Evolutionary conservation across 2,113 vertebrate species (phyloP), one percentile per base, ranked within the genome.

Genomic region (Dicrurus megarhynchus): DNA sequence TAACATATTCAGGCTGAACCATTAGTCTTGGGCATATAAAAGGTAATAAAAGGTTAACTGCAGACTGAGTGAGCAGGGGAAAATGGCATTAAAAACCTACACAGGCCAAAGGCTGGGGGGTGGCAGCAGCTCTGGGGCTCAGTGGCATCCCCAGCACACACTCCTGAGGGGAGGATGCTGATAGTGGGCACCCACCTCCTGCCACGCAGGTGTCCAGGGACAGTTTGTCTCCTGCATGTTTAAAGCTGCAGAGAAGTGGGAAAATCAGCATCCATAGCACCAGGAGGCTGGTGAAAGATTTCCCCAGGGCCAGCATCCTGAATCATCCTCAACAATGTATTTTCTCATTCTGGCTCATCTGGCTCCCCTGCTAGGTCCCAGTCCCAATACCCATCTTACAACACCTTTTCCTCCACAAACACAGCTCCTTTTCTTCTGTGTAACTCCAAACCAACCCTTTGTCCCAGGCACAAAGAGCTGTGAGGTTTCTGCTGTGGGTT

Each of bases 371-470:
- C 55, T 7, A 41, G 1, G 13, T 49, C 57, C 39, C 13, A 15
- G 42, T 60, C 52, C 70, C 79, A 60, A 12, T 23, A 46, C 20
- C 61, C 44, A 16, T 87, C 93, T 91, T 86, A 79, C 68, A 91
- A 33, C 91, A 82, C 70, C 30, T 84, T 53, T 8, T 14, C 33
- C 28, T 41, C 28, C 21, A 24, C 5, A 23, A 47, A 26, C 22
- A 50, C 41, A 27, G 5, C 65, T 75, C 33, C 28, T 53, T 52
- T 73, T 65, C 74, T 85, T 59, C 57, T 42, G 32, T 81, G 75
- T 69, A 95, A 96, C 69, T 93, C 56, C 93, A 94, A 94, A 95
- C 86, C 78, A 64, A 6, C 32, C 47, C 76, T 91, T 91, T 95
- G 89, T 90, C 78, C 42, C 1, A 0, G 70, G 56, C 75, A 95